Percentiles rank a stretch among this genome's conserved stretches.
Conservation (phyloP, 2,888 invertebrate species). For the Yponomeuta malinellus region DNA sequence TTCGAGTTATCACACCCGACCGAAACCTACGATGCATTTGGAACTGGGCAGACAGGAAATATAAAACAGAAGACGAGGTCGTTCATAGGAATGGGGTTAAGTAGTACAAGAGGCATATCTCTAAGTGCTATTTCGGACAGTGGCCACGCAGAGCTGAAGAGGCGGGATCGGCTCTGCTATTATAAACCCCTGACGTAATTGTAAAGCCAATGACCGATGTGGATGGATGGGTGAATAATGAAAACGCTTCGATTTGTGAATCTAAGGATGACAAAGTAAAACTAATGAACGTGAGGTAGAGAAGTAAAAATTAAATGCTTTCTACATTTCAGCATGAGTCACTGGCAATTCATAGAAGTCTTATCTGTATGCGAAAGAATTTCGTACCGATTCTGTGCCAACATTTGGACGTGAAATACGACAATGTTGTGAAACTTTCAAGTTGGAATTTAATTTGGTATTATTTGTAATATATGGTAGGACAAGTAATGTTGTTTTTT, state of each 20-base stretch:
- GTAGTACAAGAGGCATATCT: slow-evolving; percentile 8
- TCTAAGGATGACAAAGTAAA: neutral
- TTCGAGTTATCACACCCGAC: no score
- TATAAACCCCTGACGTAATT: slow-evolving; percentile 8
- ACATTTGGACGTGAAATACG: neutral
- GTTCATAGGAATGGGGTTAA: slow-evolving; percentile 1
- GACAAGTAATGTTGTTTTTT: no score
- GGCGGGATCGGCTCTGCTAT: neutral
- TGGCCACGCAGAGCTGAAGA: slow-evolving; percentile 1
- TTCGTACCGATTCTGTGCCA: neutral
- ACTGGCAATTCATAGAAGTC: neutral
- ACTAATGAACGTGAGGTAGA: neutral
- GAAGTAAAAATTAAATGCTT: neutral
- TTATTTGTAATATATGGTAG: no score
- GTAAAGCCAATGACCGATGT: neutral
- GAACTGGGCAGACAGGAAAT: neutral
- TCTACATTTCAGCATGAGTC: neutral
- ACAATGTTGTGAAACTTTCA: neutral
- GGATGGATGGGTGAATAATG: neutral
- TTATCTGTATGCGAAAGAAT: neutral
- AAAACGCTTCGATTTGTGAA: neutral
- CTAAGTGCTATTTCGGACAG: slow-evolving; percentile 9
- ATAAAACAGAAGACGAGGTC: slow-evolving; percentile 2
- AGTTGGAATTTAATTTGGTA: neutral
- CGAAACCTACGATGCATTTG: no score